phyloP scores from a whole-genome alignment of 2,888 invertebrate genomes.

The Melolontha melolontha region DNA sequence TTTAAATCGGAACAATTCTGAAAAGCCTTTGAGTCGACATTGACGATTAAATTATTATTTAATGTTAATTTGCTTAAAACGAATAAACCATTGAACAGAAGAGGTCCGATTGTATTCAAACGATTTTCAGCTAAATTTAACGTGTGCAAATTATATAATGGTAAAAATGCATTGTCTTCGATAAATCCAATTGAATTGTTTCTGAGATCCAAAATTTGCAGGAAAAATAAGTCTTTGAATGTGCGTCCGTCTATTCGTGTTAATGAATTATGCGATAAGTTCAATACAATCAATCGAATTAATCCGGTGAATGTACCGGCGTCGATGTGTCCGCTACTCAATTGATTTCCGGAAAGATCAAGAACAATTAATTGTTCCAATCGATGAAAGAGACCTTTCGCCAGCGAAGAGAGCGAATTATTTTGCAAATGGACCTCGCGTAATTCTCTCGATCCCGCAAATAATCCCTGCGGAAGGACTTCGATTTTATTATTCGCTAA shows the following conservation, averaged over 20 bases:
- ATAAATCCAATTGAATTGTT: conserved; percentile 91
- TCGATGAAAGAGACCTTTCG: conserved; percentile 85
- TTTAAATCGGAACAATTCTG: conserved; percentile 90
- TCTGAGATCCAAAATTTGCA: conserved; percentile 86
- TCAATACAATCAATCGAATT: conserved; percentile 85
- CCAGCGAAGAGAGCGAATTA: conserved; percentile 85
- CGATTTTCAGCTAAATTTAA: conserved; percentile 90
- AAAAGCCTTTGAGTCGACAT: conserved; percentile 83
- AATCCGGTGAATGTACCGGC: conserved; percentile 88
- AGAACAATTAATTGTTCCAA: conserved; percentile 86
- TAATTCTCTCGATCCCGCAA: conserved; percentile 83
- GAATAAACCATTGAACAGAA: conserved; percentile 85
- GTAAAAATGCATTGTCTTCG: conserved; percentile 88
- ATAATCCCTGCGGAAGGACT: conserved; percentile 83
- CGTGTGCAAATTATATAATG: conserved; percentile 89
- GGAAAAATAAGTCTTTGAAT: conserved; percentile 87
- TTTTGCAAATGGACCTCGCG: conserved; percentile 87
- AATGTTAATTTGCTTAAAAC: conserved; percentile 86
- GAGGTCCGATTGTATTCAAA: conserved; percentile 82
- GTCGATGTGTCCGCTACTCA: conserved; percentile 86
- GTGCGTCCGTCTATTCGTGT: conserved; percentile 85
- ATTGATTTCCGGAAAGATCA: conserved; percentile 86
- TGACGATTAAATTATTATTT: conserved; percentile 86
- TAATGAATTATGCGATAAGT: conserved; percentile 87
- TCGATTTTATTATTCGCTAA: conserved; percentile 87